These are phyloP conservation scores for Loriculus beryllinus DNA, from an alignment of 2,797 vertebrate genomes.

Conservation along the genomic window DNA sequence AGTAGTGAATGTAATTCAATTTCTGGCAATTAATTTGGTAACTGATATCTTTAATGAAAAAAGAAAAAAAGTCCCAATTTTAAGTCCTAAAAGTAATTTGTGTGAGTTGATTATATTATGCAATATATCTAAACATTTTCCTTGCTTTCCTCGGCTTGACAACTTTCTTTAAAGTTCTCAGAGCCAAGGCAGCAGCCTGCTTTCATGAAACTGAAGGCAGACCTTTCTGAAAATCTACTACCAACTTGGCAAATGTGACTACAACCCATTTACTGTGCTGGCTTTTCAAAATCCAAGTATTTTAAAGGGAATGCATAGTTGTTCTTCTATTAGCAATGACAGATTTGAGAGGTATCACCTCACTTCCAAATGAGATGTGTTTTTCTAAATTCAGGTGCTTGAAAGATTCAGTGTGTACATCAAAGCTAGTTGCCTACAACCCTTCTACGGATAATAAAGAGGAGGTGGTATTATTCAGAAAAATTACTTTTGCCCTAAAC, in stretches of 20 bases:
- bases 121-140: background rate
- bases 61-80: fast-evolving
- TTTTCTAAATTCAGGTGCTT: background rate
- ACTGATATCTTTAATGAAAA: background rate
- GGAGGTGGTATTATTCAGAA: background rate
- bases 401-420: background rate
- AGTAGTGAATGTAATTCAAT: background rate
- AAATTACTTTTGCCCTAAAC: background rate
- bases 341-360: background rate
- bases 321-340: background rate
- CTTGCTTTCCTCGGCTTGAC: background rate
- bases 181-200: background rate
- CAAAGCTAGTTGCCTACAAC: background rate
- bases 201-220: background rate
- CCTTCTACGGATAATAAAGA: background rate
- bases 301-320: background rate
- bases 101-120: background rate
- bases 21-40: background rate
- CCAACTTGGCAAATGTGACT: background rate
- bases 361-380: background rate
- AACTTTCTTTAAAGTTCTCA: background rate
- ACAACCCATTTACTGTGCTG: background rate
- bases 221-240: background rate
- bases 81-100: background rate
- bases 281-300: background rate